Evolutionary conservation across 2,113 vertebrate species (phyloP).

Genomic region (Pristiophorus japonicus): DNA sequence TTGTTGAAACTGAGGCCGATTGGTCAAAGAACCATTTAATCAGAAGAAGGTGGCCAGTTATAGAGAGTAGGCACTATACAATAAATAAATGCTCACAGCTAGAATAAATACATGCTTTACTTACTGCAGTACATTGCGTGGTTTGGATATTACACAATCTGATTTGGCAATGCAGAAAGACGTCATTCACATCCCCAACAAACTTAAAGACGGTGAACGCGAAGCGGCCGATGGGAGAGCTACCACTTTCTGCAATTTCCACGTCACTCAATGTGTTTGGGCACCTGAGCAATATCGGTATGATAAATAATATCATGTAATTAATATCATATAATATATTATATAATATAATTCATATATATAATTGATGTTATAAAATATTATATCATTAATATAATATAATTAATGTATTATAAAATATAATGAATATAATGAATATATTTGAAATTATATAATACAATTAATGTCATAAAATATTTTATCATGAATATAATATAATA

Average conservation of each 20-base stretch:
- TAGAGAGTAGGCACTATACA: too few relatives aligned
- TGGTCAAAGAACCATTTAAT: too few relatives aligned
- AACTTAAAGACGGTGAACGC: constrained; percentile 58
- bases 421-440: too few relatives aligned
- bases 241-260: constrained; percentile 49
- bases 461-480: too few relatives aligned
- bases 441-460: too few relatives aligned
- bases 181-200: constrained; percentile 39
- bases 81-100: background rate
- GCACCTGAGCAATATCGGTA: constrained; percentile 47
- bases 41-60: too few relatives aligned
- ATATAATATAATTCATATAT: background rate
- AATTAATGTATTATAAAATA: background rate
- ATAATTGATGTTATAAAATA: too few relatives aligned
- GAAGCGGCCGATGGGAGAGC: constrained; percentile 52
- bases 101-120: background rate
- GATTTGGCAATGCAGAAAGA: constrained; percentile 56
- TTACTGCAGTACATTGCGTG: constrained; percentile 48
- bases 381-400: background rate
- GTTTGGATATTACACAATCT: constrained; percentile 50
- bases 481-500: background rate
- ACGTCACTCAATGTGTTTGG: constrained; percentile 49
- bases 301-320: background rate
- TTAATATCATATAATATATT: background rate
- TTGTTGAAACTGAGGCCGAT: background rate